phyloP scores from a whole-genome alignment of 2,797 vertebrate species.

The Sitta carolinensis region DNA sequence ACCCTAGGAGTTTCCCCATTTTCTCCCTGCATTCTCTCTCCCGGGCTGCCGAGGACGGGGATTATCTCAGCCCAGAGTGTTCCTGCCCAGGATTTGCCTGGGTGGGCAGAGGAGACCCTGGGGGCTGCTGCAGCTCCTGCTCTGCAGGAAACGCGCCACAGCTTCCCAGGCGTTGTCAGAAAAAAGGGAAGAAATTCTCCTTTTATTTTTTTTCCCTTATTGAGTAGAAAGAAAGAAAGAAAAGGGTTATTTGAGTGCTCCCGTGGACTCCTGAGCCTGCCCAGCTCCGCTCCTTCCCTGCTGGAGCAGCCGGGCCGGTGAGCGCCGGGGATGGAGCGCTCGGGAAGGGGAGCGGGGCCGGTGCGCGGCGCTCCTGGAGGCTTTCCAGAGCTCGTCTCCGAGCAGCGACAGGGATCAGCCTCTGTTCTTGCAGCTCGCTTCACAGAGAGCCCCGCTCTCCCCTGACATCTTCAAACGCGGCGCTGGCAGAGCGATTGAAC shows the following conservation, averaged over 20 bases:
- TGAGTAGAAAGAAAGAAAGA: not conserved
- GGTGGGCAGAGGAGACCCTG: not conserved
- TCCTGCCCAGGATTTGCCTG: not conserved
- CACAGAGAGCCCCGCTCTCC: conserved; percentile 26
- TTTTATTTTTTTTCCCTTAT: not conserved
- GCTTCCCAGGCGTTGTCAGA: rapidly evolving
- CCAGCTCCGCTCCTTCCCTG: not conserved
- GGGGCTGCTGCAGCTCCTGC: not conserved
- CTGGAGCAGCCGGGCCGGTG: not conserved
- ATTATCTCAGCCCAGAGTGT: not conserved
- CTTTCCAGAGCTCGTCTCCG: not conserved
- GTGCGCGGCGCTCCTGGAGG: not conserved
- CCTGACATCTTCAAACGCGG: conserved; percentile 10
- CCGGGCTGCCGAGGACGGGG: rapidly evolving
- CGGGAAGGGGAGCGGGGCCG: not conserved
- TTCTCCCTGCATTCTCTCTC: no score
- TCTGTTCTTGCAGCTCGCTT: not conserved
- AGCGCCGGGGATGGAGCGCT: not conserved
- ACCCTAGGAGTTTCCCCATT: not conserved
- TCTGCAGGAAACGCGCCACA: not conserved
- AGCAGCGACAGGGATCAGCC: not conserved
- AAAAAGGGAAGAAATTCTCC: not conserved
- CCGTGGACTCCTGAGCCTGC: not conserved
- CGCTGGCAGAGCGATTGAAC: not conserved
- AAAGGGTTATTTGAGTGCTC: not conserved